Percentiles rank a stretch among this genome's conserved stretches.
Evolutionary conservation across 2,888 invertebrate species (phyloP).

Genomic region (Byasa hedistus): DNA sequence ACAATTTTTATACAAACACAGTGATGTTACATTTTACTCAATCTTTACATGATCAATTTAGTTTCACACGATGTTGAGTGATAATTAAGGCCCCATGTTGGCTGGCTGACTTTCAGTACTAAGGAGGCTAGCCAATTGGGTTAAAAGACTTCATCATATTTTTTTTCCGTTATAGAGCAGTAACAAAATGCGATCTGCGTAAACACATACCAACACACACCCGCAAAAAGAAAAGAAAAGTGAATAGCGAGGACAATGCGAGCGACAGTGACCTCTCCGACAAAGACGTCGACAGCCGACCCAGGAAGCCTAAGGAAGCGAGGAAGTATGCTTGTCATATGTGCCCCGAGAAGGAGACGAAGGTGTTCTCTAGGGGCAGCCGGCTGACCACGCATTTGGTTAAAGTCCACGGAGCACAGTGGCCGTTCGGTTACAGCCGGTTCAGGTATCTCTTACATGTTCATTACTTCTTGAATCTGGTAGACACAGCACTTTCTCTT

Average conservation of each 20-base stretch:
- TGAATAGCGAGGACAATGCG: conserved; percentile 20
- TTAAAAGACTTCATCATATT: conserved; percentile 64
- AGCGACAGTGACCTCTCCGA: conserved; percentile 43
- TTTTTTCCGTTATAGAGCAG: conserved; percentile 64
- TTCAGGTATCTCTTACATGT: conserved; percentile 77
- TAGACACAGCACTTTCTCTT: too few relatives aligned
- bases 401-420: conserved; percentile 84
- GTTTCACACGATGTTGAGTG: too few relatives aligned
- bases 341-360: conserved; percentile 79
- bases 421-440: conserved; percentile 87
- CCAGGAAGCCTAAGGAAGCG: conserved; percentile 48
- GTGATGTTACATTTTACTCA: too few relatives aligned
- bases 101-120: too few relatives aligned
- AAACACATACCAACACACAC: conserved; percentile 78
- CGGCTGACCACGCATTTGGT: conserved; percentile 86
- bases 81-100: too few relatives aligned
- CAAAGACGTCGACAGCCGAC: conserved; percentile 46
- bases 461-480: too few relatives aligned
- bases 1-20: too few relatives aligned
- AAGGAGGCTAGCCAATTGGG: too few relatives aligned
- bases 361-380: conserved; percentile 82
- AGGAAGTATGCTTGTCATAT: conserved; percentile 84
- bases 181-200: conserved; percentile 80
- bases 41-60: too few relatives aligned
- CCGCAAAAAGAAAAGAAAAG: conserved; percentile 42